Conservation (phyloP, 2,888 invertebrate genomes). For the Sarcophaga subvicina region DNA sequence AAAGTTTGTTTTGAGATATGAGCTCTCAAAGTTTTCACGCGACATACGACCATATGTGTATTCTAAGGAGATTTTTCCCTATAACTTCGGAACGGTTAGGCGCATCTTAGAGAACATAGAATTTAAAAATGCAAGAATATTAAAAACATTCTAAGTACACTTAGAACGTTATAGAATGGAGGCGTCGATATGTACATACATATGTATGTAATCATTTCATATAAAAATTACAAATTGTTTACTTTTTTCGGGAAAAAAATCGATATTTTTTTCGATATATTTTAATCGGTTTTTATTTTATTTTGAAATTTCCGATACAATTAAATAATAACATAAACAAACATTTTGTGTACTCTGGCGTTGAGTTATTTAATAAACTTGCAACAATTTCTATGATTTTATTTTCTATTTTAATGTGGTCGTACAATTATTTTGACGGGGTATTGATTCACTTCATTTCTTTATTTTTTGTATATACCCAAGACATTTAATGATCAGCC, state of each 20-base stretch:
- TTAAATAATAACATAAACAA: constrained; percentile 60
- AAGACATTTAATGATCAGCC: constrained; percentile 28
- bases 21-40: no score
- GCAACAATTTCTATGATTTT: constrained; percentile 41
- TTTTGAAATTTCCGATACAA: constrained; percentile 30
- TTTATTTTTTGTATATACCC: constrained; percentile 1
- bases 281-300: neutral
- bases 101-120: no score
- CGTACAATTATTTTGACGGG: constrained; percentile 12
- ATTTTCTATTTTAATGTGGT: constrained; percentile 5
- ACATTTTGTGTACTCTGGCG: constrained; percentile 27
- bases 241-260: neutral
- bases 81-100: no score
- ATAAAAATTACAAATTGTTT: neutral
- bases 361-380: constrained; percentile 55
- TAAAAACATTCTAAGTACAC: no score
- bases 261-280: constrained; percentile 5
- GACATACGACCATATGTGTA: no score
- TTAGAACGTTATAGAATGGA: no score
- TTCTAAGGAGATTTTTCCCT: no score
- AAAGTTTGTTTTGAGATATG: no score
- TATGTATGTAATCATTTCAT: no score
- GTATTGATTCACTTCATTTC: constrained; percentile 36
- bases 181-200: no score
- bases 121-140: no score